These are phyloP conservation scores for Lucilia cuprina DNA, from an alignment of 1,140 invertebrate genomes.

Conservation along the genomic window DNA sequence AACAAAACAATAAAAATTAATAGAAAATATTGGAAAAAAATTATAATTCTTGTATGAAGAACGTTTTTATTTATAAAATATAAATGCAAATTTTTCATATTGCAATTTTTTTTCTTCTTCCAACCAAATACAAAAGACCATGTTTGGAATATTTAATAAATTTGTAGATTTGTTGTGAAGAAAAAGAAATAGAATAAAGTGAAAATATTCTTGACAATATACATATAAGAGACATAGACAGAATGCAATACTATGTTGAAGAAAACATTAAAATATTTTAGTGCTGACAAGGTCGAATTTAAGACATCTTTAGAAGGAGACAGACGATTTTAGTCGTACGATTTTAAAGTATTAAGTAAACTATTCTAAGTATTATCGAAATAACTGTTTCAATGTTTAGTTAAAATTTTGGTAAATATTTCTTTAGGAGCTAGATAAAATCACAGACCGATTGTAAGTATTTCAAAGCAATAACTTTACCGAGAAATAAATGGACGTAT, in stretches of 20 bases:
- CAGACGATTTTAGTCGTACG: too few relatives aligned
- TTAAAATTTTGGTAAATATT: too few relatives aligned
- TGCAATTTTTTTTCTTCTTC: background rate
- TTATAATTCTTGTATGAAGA: background rate
- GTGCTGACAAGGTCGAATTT: too few relatives aligned
- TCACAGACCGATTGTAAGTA: too few relatives aligned
- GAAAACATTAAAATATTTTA: too few relatives aligned
- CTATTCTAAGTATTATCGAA: too few relatives aligned
- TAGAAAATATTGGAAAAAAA: background rate
- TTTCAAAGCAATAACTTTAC: too few relatives aligned
- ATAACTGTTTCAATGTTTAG: too few relatives aligned
- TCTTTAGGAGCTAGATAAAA: too few relatives aligned
- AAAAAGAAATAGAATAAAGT: background rate
- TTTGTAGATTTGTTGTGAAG: background rate
- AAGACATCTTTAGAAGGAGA: too few relatives aligned
- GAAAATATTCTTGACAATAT: background rate
- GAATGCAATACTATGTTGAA: background rate
- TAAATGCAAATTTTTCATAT: slow-evolving; percentile 33
- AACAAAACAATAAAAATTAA: slow-evolving; percentile 1
- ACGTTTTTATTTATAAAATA: slow-evolving; percentile 1
- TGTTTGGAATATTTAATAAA: slow-evolving; percentile 33
- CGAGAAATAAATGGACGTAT: too few relatives aligned
- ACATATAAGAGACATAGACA: background rate
- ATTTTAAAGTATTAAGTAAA: too few relatives aligned
- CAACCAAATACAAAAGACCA: background rate